Evolutionary conservation across 2,797 vertebrate genomes (phyloP), one percentile per base, ranked within the genome.

Genomic region (Macropodus opercularis): DNA sequence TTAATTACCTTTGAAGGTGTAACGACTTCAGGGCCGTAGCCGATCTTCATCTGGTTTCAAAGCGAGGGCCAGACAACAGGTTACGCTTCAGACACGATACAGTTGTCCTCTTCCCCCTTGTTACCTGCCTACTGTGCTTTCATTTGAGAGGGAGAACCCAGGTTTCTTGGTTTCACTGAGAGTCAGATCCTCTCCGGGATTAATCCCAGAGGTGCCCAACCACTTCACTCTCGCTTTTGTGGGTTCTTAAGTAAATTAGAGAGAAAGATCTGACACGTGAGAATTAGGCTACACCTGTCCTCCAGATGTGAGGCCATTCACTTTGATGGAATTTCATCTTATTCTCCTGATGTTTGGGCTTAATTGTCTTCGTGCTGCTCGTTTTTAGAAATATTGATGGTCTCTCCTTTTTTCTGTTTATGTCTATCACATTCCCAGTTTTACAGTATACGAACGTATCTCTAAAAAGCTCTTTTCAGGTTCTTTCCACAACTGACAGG

Each of bases 1-100:
- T 91, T 92, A 92, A 92, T 92, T 91, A 91, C 87, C 88, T 92
- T 92, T 92, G 89, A 93, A 92, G 91, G 89, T 87, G 85, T 85
- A 92, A 91, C 91, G 87, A 90, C 87, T 91, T 89, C 83, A 86
- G 89, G 83, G 83, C 87, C 69, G 27, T 80, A 78, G 86, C 74
- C 81, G 81, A 89, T 81, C 77, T 89, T 92, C 88, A 92, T 93
- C 88, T 90, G 85, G 77, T 91, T 91, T 90, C 78, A 90, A 90
- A 91, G 85, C 42, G 61, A 85, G 70, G 80, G 82, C 82, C 71
- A 18, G 77, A 79, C 83, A 90, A 79, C 84, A 87, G 87, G 85
- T 85, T 86, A 85, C 66, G 80, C 88, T 87, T 89, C 84, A 85
- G 84, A 87, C 83, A 71, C 58, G 64, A 83, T 89, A 82, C 87